A percentile compares a stretch with the other conserved stretches of the same genome.
Conservation (phyloP, 2,888 invertebrate genomes). For the Ochropleura plecta region DNA sequence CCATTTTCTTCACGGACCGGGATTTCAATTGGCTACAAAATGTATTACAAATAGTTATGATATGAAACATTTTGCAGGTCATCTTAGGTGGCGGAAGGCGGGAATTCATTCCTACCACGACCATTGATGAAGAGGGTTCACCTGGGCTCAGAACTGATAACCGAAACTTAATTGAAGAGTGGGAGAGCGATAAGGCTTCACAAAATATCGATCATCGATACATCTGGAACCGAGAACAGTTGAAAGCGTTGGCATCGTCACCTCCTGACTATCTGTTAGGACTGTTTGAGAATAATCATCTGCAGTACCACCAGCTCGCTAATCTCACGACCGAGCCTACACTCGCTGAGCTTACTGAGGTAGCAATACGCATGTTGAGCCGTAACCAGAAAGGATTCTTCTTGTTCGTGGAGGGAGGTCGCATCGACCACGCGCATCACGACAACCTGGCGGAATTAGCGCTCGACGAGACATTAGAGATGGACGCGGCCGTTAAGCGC, state of each 20-base stretch:
- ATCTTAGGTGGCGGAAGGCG: slow-evolving; percentile 57
- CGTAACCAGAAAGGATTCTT: slow-evolving; percentile 93
- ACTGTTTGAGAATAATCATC: slow-evolving; percentile 82
- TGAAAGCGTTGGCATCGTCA: slow-evolving; percentile 11
- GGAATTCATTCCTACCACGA: slow-evolving; percentile 44
- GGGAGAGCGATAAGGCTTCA: slow-evolving; percentile 43
- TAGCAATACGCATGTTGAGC: slow-evolving; percentile 93
- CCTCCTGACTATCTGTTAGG: slow-evolving; percentile 61
- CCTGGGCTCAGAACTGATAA: slow-evolving; percentile 61
- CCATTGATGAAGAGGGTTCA: slow-evolving; percentile 44
- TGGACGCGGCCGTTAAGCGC: slow-evolving; percentile 89
- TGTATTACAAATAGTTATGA: not conserved
- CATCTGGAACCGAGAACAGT: slow-evolving; percentile 43
- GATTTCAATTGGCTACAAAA: too few relatives aligned
- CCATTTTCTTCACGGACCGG: not conserved
- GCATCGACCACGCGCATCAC: slow-evolving; percentile 90
- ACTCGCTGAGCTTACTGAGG: slow-evolving; percentile 85
- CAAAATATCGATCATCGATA: slow-evolving; percentile 31
- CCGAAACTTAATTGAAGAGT: slow-evolving; percentile 90
- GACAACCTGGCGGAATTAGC: slow-evolving; percentile 56
- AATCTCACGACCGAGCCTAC: slow-evolving; percentile 89
- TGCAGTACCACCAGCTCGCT: slow-evolving; percentile 86
- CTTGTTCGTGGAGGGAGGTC: slow-evolving; percentile 93
- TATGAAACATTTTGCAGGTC: slow-evolving; percentile 27
- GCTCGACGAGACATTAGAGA: slow-evolving; percentile 81